Conservation (phyloP, 2,113 vertebrate genomes). For the Lagopus leucura region DNA sequence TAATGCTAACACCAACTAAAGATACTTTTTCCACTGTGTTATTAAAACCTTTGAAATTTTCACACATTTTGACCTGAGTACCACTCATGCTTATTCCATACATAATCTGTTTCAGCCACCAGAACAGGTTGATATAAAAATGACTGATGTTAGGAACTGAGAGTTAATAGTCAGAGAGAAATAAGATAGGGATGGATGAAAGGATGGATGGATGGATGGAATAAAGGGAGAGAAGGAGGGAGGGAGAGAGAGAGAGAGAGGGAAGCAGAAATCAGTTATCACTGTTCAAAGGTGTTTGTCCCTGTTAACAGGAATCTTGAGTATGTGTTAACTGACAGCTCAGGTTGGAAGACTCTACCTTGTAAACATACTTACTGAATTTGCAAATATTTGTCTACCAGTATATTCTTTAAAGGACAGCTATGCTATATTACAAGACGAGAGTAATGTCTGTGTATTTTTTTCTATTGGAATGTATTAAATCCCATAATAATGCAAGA, state of each 20-base stretch:
- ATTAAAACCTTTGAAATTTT: neutral
- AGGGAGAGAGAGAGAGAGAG: neutral
- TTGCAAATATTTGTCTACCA: neutral
- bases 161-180: neutral
- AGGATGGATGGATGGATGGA: no score
- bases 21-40: neutral
- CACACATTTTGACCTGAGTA: neutral
- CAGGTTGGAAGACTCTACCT: neutral
- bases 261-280: neutral
- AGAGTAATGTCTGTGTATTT: neutral
- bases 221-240: neutral
- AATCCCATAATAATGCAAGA: neutral
- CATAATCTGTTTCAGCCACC: neutral
- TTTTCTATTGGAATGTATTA: neutral
- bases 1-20: neutral
- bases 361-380: neutral
- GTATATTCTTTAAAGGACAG: neutral
- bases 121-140: slow-evolving; percentile 9
- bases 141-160: neutral
- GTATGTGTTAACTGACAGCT: neutral
- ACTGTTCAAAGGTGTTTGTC: neutral
- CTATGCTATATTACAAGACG: neutral
- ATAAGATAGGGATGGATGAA: neutral
- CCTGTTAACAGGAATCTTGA: neutral
- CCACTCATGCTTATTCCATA: neutral